Evolutionary conservation across 2,888 invertebrate species (phyloP).

Genomic region (Idaea aversata): DNA sequence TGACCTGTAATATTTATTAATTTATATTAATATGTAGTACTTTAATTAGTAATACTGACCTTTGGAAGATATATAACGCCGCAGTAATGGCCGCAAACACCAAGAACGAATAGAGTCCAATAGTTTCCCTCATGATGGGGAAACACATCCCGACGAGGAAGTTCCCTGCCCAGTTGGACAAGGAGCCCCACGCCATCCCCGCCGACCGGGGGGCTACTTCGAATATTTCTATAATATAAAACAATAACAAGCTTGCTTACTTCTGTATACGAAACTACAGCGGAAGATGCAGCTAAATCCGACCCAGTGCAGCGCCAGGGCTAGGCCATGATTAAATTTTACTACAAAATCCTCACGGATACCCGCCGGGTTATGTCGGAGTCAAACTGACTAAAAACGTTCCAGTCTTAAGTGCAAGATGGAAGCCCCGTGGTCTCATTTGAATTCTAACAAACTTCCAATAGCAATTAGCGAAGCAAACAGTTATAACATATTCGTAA

Average conservation of each 20-base stretch:
- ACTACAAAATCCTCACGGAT: not conserved
- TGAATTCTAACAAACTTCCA: too few relatives aligned
- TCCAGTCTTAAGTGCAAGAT: not conserved
- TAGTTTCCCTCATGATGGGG: slow-evolving; percentile 80
- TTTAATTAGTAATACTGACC: slow-evolving; percentile 63
- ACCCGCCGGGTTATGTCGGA: not conserved
- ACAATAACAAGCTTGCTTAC: not conserved
- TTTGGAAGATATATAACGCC: slow-evolving; percentile 79
- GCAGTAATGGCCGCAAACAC: slow-evolving; percentile 83
- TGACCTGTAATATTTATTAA: too few relatives aligned
- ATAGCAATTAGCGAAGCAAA: too few relatives aligned
- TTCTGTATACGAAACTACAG: not conserved
- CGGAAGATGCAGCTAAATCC: not conserved
- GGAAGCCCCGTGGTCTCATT: too few relatives aligned
- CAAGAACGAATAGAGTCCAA: slow-evolving; percentile 88
- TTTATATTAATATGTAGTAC: too few relatives aligned
- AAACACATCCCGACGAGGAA: slow-evolving; percentile 91
- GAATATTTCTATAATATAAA: slow-evolving; percentile 83
- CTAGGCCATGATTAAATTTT: not conserved
- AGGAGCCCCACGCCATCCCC: slow-evolving; percentile 92
- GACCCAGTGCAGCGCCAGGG: not conserved
- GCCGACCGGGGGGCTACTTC: slow-evolving; percentile 91
- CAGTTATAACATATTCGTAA: too few relatives aligned
- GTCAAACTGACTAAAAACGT: too few relatives aligned
- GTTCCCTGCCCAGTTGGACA: slow-evolving; percentile 94